Evolutionary conservation across 2,113 vertebrate genomes (phyloP).

Genomic region (Cryptomyrus ogoouensis): DNA sequence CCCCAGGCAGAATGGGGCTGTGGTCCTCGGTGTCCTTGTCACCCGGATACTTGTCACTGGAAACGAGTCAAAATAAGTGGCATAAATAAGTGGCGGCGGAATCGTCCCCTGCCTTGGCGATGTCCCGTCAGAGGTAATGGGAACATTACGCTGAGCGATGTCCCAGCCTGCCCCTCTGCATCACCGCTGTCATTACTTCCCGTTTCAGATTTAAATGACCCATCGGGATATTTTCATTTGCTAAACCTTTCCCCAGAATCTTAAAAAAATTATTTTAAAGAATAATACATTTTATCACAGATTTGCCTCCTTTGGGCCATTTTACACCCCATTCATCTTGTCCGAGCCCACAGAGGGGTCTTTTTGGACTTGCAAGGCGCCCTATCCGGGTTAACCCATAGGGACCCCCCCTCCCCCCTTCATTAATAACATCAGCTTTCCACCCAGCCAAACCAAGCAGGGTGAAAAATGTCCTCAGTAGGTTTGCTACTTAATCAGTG

Average conservation of each 20-base stretch:
- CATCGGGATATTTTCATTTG: conserved; percentile 48
- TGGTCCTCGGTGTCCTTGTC: conserved; percentile 23
- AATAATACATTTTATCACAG: conserved; percentile 20
- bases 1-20: not conserved
- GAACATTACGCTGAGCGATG: conserved; percentile 54
- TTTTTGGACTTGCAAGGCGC: conserved; percentile 1
- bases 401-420: not conserved
- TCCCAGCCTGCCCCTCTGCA: conserved; percentile 35
- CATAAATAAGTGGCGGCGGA: conserved; percentile 7
- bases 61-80: conserved; percentile 21
- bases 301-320: conserved; percentile 12
- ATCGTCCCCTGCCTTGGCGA: conserved; percentile 4
- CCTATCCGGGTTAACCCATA: not conserved
- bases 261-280: conserved; percentile 2
- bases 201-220: conserved; percentile 29
- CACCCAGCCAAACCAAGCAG: not conserved
- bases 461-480: conserved; percentile 13
- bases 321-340: conserved; percentile 19
- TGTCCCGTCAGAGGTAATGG: conserved; percentile 37
- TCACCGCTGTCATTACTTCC: conserved; percentile 39
- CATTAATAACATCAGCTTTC: conserved; percentile 6
- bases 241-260: conserved; percentile 34
- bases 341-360: not conserved
- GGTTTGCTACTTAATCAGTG: conserved; percentile 26
- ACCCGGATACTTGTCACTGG: conserved; percentile 3